These are phyloP conservation scores for Morone saxatilis DNA, from an alignment of 2,113 vertebrate genomes.

Conservation along the genomic window DNA sequence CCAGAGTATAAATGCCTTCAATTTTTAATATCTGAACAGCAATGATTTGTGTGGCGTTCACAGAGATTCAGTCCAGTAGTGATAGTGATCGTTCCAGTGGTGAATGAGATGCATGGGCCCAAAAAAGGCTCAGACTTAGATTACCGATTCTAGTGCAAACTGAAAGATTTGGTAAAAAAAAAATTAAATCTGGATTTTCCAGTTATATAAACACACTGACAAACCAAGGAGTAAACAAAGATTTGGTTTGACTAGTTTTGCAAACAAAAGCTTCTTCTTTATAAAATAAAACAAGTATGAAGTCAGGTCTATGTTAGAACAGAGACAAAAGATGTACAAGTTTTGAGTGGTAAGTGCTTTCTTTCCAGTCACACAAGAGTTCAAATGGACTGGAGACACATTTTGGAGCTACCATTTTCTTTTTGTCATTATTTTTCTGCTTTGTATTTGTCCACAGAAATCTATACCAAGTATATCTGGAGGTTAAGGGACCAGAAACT, in stretches of 20 bases:
- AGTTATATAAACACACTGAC: constrained; percentile 70
- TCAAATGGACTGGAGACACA: constrained; percentile 50
- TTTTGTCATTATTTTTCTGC: constrained; percentile 37
- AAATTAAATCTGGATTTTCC: constrained; percentile 60
- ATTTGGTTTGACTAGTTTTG: constrained; percentile 73
- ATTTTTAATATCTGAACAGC: constrained; percentile 76
- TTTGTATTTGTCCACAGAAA: constrained; percentile 52
- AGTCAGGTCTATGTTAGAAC: constrained; percentile 55
- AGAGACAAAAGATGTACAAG: constrained; percentile 43
- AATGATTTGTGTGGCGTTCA: constrained; percentile 59
- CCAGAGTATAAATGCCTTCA: constrained; percentile 69
- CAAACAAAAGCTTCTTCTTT: constrained; percentile 50
- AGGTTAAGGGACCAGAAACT: constrained; percentile 42
- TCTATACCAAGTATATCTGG: constrained; percentile 34
- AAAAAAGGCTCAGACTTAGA: constrained; percentile 44
- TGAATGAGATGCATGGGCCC: constrained; percentile 54
- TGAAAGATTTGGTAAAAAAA: constrained; percentile 56
- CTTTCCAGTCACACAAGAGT: constrained; percentile 68
- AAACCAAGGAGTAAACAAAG: constrained; percentile 69
- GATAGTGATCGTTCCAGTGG: constrained; percentile 67
- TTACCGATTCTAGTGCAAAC: constrained; percentile 78
- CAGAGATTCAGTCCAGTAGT: constrained; percentile 63
- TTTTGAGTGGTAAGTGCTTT: constrained; percentile 66
- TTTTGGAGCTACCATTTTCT: constrained; percentile 57
- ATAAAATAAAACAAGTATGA: constrained; percentile 18